A percentile compares a stretch with the other conserved stretches of the same genome.
Conservation (phyloP, 2,113 vertebrate species). For the Halichoeres trimaculatus region DNA sequence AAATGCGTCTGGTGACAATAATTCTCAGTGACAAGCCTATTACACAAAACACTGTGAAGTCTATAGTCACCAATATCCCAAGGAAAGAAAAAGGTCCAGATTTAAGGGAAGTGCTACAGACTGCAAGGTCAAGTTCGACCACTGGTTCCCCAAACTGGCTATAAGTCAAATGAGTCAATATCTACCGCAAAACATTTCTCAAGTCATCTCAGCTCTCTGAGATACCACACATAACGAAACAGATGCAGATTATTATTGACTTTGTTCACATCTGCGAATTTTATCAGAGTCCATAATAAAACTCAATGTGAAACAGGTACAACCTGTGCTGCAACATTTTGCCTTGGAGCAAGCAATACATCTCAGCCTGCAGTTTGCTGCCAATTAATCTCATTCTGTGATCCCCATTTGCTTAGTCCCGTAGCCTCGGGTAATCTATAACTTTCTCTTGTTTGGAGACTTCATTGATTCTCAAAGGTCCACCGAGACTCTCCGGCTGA, state of each 20-base stretch:
- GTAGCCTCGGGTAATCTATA: slow-evolving; percentile 65
- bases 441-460: slow-evolving; percentile 65
- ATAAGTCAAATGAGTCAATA: background rate
- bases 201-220: background rate
- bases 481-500: slow-evolving; percentile 54
- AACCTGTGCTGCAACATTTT: slow-evolving; percentile 29
- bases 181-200: background rate
- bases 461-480: slow-evolving; percentile 69
- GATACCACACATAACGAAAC: background rate
- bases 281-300: slow-evolving; percentile 10
- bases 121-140: slow-evolving; percentile 12
- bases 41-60: slow-evolving; percentile 51
- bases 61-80: slow-evolving; percentile 49
- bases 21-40: slow-evolving; percentile 75
- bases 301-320: slow-evolving; percentile 31
- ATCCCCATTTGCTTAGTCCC: slow-evolving; percentile 57
- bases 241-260: slow-evolving; percentile 1
- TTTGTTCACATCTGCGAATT: background rate
- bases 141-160: background rate
- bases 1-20: slow-evolving; percentile 65
- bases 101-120: slow-evolving; percentile 28
- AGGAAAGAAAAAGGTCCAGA: slow-evolving; percentile 26
- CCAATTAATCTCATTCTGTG: slow-evolving; percentile 62
- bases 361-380: slow-evolving; percentile 48
- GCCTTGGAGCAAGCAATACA: slow-evolving; percentile 36